Conservation (phyloP, 2,797 vertebrate species). For the Girardinus metallicus region DNA sequence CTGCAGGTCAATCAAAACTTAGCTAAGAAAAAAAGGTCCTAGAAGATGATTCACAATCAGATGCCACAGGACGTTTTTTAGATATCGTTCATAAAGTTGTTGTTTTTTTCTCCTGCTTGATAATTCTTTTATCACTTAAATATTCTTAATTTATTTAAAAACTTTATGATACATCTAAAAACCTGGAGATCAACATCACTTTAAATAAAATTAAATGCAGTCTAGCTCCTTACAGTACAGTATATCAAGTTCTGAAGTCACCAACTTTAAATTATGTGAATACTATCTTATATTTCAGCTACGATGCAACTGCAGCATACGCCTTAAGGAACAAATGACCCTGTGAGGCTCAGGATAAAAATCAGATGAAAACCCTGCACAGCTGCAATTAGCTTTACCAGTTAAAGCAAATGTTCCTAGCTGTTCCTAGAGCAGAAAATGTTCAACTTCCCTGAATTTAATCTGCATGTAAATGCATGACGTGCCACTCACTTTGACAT, state of each 20-base stretch:
- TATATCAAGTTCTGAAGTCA: not conserved
- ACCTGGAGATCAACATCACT: not conserved
- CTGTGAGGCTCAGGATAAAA: not conserved
- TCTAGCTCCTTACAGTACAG: not conserved
- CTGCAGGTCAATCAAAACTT: not conserved
- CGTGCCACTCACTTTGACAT: constrained; percentile 92
- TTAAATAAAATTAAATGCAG: not conserved
- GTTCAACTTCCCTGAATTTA: constrained; percentile 40
- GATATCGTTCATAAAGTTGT: not conserved
- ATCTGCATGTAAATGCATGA: constrained; percentile 56
- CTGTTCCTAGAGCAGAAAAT: constrained; percentile 13
- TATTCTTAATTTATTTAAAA: not conserved
- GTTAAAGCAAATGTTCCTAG: not conserved
- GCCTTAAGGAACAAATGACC: not conserved
- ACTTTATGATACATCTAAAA: not conserved
- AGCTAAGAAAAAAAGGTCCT: not conserved
- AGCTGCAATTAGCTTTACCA: not conserved
- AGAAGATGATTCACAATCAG: not conserved
- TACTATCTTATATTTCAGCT: not conserved
- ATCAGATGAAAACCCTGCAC: not conserved
- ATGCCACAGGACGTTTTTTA: not conserved
- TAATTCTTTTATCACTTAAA: not conserved
- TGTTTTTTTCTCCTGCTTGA: not conserved
- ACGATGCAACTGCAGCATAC: not conserved
- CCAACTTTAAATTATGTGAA: not conserved